These are phyloP conservation scores for Pedicia rivosa DNA, from an alignment of 2,888 invertebrate species.

Conservation along the genomic window DNA sequence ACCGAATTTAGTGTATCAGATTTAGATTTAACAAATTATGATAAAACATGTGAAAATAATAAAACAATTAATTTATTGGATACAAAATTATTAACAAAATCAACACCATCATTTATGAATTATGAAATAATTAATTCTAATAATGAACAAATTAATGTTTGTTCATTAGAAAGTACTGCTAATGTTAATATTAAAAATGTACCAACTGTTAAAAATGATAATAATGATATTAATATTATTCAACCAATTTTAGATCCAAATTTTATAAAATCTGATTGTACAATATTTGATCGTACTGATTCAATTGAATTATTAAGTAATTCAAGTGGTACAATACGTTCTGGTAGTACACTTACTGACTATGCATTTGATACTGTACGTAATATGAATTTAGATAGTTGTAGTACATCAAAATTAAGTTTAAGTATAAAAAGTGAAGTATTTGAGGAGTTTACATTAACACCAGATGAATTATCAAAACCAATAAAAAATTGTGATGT, in stretches of 20 bases:
- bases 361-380: slow-evolving; percentile 15
- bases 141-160: too few relatives aligned
- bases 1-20: slow-evolving; percentile 4
- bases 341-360: slow-evolving; percentile 14
- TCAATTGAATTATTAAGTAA: slow-evolving; percentile 13
- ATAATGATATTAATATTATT: not conserved
- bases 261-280: slow-evolving; percentile 8
- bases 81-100: slow-evolving; percentile 2
- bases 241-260: slow-evolving; percentile 8
- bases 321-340: slow-evolving; percentile 13
- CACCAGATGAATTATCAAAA: slow-evolving; percentile 12
- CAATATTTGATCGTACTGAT: slow-evolving; percentile 10
- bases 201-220: not conserved
- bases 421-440: slow-evolving; percentile 15
- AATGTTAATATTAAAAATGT: too few relatives aligned
- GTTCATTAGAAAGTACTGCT: too few relatives aligned
- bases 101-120: slow-evolving; percentile 1
- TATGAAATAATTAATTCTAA: too few relatives aligned
- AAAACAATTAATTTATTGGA: too few relatives aligned
- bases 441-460: slow-evolving; percentile 15
- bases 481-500: slow-evolving; percentile 13
- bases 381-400: slow-evolving; percentile 15
- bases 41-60: not conserved
- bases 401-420: slow-evolving; percentile 15
- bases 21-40: not conserved